phyloP scores from a whole-genome alignment of 1,140 invertebrate genomes.

The Atta cephalotes region DNA sequence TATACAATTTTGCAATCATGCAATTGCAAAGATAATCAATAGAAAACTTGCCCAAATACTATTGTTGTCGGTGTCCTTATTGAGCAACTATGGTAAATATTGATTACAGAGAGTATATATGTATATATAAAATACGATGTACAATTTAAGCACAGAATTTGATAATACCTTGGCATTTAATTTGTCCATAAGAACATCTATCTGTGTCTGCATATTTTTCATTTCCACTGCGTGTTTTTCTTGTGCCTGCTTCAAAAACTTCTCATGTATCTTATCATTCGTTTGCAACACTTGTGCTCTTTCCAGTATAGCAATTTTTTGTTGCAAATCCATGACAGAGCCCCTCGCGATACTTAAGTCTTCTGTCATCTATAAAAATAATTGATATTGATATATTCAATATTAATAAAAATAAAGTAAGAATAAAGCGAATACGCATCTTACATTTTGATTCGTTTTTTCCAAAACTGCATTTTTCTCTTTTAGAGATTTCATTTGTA shows the following conservation, averaged over 20 bases:
- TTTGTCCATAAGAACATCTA: constrained; percentile 79
- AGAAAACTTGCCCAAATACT: constrained; percentile 76
- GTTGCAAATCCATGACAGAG: constrained; percentile 80
- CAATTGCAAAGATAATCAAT: constrained; percentile 46
- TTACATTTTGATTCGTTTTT: constrained; percentile 82
- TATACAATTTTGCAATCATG: neutral
- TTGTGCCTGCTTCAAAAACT: constrained; percentile 82
- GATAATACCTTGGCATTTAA: constrained; percentile 79
- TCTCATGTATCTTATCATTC: constrained; percentile 80
- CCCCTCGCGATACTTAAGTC: constrained; percentile 77
- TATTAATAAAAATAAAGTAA: neutral
- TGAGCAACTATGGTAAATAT: constrained; percentile 74
- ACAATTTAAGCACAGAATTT: constrained; percentile 30
- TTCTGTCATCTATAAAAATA: constrained; percentile 76
- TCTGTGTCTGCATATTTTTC: constrained; percentile 83
- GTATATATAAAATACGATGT: constrained; percentile 5
- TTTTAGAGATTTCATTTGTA: constrained; percentile 76
- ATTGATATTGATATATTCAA: neutral
- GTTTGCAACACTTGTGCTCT: constrained; percentile 77
- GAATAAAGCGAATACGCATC: neutral
- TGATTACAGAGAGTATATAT: constrained; percentile 24
- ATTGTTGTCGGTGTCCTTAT: constrained; percentile 72
- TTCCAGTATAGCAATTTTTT: constrained; percentile 81
- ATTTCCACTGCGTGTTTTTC: constrained; percentile 81
- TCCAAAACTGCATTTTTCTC: constrained; percentile 80